phyloP scores from a whole-genome alignment of 2,888 invertebrate species.

The Acholoe squamosa region DNA sequence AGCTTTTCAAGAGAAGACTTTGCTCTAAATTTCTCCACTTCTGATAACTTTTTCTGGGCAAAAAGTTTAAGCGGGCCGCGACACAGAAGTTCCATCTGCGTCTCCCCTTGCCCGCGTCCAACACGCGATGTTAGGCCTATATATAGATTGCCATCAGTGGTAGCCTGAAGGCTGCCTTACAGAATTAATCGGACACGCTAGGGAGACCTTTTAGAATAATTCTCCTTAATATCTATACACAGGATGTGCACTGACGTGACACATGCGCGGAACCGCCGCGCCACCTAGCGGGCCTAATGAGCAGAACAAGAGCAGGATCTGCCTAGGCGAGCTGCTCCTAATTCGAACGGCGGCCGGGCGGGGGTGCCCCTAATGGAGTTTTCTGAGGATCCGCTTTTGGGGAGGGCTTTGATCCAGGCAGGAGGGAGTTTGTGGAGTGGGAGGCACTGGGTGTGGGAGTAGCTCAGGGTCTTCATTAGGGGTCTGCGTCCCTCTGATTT shows the following conservation, averaged over 20 bases:
- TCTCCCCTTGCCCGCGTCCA: neutral
- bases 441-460: neutral
- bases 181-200: neutral
- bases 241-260: constrained; percentile 35
- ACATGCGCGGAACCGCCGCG: neutral
- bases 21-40: no score
- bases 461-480: neutral
- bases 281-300: constrained; percentile 1
- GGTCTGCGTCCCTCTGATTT: constrained; percentile 36
- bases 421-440: neutral
- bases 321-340: neutral
- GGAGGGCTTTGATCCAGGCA: neutral
- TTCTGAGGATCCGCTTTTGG: neutral
- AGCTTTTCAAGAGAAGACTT: no score
- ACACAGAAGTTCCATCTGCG: constrained; percentile 38
- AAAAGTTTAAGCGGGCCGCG: neutral
- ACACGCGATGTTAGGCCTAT: constrained; percentile 43
- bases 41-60: neutral
- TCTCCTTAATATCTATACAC: constrained; percentile 52
- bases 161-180: neutral
- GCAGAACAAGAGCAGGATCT: constrained; percentile 22
- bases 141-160: constrained; percentile 27
- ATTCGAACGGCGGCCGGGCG: neutral
- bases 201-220: constrained; percentile 26
- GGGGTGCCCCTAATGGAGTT: constrained; percentile 1